Base-by-base conservation (phyloP, 2,113 vertebrate species). In the Corydoras sp. region DNA sequence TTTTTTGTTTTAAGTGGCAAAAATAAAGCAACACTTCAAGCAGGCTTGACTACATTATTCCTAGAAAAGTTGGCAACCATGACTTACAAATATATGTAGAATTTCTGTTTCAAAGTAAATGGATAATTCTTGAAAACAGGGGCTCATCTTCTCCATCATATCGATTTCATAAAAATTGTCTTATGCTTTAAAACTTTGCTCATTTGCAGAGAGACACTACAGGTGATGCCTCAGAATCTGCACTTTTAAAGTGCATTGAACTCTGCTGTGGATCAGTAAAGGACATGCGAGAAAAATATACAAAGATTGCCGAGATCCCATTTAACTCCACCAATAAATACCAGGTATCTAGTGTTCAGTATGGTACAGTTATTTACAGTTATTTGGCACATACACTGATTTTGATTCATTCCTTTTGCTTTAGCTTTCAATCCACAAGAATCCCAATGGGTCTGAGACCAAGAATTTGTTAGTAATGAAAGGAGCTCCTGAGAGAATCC, bases 311-410 rank as follows among this genome's bases (percentile, higher is more conserved):
- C 0, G 95, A 98, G 81, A 96, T 97, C 69, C 94, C 95, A 0
- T 96, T 97, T 84, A 97, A 96, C 84, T 97, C 94, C 12, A 96
- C 93, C 79, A 97, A 96, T 82, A 98, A 98, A 65, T 98, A 95
- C 84, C 95, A 97, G 93, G 95, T 95, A 73, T 1, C 9, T 56
- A 67, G 53, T 35, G 3, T 55, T 54, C 35, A 2, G 4, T 11
- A 30, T 15, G 9, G 30, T 4, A 63, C 0, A 13, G 3, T 3
- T 31, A 35, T 56, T 10, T 9, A 14, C 6, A 32, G 8, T 24
- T n/a, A 63, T 31, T 54, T 55, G 2, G 43, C 3, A 9, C 43
- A 49, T 60, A 10, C 56, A 2, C 65, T 75, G 29, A 74, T 31
- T 31, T 5, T 9, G 29, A n/a, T 9, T 10, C 3, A n/a, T 10